Conservation (phyloP, 1,140 invertebrate genomes). For the Zaprionus kolodkinae region DNA sequence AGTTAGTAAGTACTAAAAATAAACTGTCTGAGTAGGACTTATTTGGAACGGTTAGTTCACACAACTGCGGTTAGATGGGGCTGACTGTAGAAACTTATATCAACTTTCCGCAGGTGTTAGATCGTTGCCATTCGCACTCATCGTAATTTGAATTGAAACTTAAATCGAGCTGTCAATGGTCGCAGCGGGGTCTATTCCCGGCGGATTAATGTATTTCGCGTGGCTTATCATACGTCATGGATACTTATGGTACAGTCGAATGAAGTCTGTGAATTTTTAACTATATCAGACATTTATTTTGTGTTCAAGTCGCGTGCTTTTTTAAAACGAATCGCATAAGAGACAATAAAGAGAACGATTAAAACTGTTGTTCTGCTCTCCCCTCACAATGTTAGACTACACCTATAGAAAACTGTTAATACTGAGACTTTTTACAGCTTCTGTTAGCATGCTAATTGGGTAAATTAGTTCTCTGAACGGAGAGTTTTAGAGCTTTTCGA, state of each 20-base stretch:
- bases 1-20: not conserved
- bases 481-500: not conserved
- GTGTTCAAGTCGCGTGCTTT: not conserved
- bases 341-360: not conserved
- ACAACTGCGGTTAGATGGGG: slow-evolving; percentile 56
- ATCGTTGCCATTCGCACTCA: slow-evolving; percentile 5
- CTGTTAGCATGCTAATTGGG: not conserved
- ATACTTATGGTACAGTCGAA: not conserved
- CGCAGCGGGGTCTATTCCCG: not conserved
- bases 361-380: not conserved
- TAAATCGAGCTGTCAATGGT: slow-evolving; percentile 4
- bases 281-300: not conserved
- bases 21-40: slow-evolving; percentile 25
- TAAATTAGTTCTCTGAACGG: not conserved
- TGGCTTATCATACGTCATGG: not conserved
- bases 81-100: slow-evolving; percentile 55
- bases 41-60: slow-evolving; percentile 12
- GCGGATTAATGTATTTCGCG: not conserved
- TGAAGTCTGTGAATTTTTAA: not conserved
- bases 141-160: slow-evolving; percentile 16
- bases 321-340: not conserved
- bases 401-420: not conserved
- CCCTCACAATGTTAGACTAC: not conserved
- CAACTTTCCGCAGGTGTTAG: slow-evolving; percentile 24
- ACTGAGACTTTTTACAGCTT: not conserved